Conservation (phyloP, 2,797 vertebrate genomes). For the Vireo griseus region DNA sequence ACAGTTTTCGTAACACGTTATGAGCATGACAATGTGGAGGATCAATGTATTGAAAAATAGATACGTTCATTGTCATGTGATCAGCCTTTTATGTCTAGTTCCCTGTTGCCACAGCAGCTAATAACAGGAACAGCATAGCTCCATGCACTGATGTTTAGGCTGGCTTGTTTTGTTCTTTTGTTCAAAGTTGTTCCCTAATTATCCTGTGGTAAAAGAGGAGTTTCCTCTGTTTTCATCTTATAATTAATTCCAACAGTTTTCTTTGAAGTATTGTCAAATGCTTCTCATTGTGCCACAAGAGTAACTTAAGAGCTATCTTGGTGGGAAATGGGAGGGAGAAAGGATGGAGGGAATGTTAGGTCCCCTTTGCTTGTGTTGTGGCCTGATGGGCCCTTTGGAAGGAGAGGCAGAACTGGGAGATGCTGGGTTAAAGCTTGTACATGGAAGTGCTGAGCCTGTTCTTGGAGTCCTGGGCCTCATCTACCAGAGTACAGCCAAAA, state of each 20-base stretch:
- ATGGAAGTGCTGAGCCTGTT: not conserved
- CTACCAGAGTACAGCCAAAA: not conserved
- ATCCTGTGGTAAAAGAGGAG: not conserved
- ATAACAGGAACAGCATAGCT: not conserved
- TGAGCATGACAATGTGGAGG: not conserved
- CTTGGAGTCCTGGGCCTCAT: not conserved
- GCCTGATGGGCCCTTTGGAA: not conserved
- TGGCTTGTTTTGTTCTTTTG: not conserved
- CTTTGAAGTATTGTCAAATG: not conserved
- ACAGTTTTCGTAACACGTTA: not conserved
- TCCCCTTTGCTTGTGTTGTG: not conserved
- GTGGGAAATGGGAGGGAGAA: not conserved
- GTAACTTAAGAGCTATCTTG: not conserved
- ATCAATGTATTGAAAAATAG: not conserved
- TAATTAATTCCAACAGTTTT: not conserved
- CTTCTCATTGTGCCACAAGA: not conserved
- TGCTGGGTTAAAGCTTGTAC: not conserved
- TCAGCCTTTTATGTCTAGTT: not conserved
- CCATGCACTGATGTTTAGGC: not conserved
- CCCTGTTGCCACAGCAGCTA: not conserved
- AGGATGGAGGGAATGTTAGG: not conserved
- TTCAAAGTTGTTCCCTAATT: not conserved
- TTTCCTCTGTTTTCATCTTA: not conserved
- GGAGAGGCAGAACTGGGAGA: not conserved
- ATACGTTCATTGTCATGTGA: not conserved